A percentile compares a stretch with the other conserved stretches of the same genome.
phyloP scores from a whole-genome alignment of 2,797 vertebrate species.

The Onychomys leucogaster region DNA sequence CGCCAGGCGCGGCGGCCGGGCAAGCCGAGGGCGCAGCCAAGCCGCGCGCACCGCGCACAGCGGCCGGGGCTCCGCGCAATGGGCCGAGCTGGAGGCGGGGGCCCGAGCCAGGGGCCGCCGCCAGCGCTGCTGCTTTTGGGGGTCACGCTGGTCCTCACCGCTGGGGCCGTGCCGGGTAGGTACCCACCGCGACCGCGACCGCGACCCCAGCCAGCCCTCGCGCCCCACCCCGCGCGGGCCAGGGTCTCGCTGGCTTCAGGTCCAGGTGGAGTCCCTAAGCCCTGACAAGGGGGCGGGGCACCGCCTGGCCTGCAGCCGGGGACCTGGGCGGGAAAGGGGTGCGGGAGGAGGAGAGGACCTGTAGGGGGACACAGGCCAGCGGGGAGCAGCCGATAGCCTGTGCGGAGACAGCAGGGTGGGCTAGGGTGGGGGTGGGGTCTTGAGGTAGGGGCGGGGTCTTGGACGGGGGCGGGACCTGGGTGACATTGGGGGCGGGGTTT shows the following conservation, averaged over 20 bases:
- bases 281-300: slow-evolving; percentile 72
- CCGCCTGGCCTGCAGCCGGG: neutral
- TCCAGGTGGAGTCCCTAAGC: slow-evolving; percentile 19
- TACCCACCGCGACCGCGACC: slow-evolving; percentile 12
- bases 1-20: slow-evolving; percentile 61
- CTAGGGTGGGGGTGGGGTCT: slow-evolving; percentile 11
- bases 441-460: neutral
- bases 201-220: neutral
- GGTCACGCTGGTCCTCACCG: slow-evolving; percentile 65
- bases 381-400: neutral
- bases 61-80: slow-evolving; percentile 73
- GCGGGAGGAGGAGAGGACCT: neutral
- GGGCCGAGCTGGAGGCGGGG: slow-evolving; percentile 70
- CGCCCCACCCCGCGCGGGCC: neutral
- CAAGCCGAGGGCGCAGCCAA: slow-evolving; percentile 65
- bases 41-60: slow-evolving; percentile 49
- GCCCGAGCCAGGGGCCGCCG: slow-evolving; percentile 62
- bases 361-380: neutral
- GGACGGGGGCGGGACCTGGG: neutral
- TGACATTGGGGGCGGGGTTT: slow-evolving; percentile 40
- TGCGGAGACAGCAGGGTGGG: neutral
- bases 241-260: slow-evolving; percentile 20
- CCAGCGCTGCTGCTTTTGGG: slow-evolving; percentile 67
- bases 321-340: neutral
- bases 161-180: slow-evolving; percentile 74